These are phyloP conservation scores for Siniperca undulata DNA, from an alignment of 2,797 vertebrate genomes.

Conservation along the genomic window DNA sequence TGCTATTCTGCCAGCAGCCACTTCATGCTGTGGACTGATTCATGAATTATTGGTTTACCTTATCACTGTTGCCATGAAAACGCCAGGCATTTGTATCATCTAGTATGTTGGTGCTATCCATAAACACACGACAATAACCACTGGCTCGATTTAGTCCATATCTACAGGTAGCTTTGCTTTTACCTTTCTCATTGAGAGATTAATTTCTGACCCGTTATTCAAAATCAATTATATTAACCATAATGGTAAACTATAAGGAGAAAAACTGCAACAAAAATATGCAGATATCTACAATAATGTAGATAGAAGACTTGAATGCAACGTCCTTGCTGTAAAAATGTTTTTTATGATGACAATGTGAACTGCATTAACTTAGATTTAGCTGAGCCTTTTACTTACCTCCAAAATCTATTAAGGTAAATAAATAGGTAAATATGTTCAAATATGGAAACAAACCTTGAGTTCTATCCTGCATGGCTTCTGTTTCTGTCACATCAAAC, in stretches of 20 bases:
- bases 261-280: neutral
- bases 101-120: neutral
- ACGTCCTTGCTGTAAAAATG: neutral
- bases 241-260: neutral
- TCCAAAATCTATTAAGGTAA: conserved; percentile 10
- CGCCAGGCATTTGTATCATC: neutral
- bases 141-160: neutral
- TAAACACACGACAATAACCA: neutral
- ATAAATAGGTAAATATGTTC: conserved; percentile 34
- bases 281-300: neutral
- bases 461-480: conserved; percentile 16
- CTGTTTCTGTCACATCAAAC: conserved; percentile 41
- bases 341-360: neutral
- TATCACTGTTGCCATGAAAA: neutral
- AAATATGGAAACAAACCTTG: conserved; percentile 31
- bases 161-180: neutral
- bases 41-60: conserved; percentile 28
- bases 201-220: neutral
- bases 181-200: neutral
- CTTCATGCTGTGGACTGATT: neutral
- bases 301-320: neutral
- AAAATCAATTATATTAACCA: neutral
- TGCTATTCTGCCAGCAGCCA: conserved; percentile 11
- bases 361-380: conserved; percentile 24
- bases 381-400: conserved; percentile 2